A percentile compares a stretch with the other conserved stretches of the same genome.
Conservation (phyloP, 2,797 vertebrate genomes). For the Okamejei kenojei region DNA sequence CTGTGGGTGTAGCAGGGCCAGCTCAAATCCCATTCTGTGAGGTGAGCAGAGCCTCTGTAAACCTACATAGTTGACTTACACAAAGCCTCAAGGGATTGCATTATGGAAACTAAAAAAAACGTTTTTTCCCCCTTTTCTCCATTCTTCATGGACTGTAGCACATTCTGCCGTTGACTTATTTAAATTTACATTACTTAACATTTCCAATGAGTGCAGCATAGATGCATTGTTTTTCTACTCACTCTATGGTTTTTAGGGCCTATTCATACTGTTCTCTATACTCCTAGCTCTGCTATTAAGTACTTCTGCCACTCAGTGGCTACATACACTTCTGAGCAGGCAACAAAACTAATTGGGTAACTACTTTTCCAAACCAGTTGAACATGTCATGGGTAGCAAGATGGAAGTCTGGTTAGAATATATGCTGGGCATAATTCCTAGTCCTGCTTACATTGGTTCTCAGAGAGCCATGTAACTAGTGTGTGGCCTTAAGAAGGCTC, state of each 20-base stretch:
- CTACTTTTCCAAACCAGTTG: background rate
- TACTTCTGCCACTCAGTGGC: background rate
- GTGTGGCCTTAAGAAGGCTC: too few relatives aligned
- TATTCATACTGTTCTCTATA: background rate
- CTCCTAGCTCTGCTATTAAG: background rate
- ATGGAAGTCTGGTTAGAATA: background rate
- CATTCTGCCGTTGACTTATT: constrained; percentile 7
- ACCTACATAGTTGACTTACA: constrained; percentile 20
- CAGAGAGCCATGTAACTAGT: too few relatives aligned
- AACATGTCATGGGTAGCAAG: background rate
- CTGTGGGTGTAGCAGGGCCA: constrained; percentile 53
- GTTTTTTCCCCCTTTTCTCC: background rate
- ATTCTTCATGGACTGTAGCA: constrained; percentile 1
- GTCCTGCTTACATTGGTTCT: background rate
- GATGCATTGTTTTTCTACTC: background rate
- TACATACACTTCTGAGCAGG: background rate
- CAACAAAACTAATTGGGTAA: background rate
- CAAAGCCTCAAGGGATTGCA: constrained; percentile 26
- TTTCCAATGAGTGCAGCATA: background rate
- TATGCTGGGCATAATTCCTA: background rate
- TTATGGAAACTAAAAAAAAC: background rate
- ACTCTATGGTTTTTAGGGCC: background rate
- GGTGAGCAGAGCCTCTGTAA: constrained; percentile 43
- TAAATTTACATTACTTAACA: constrained; percentile 30
- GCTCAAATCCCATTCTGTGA: constrained; percentile 53